Conservation (phyloP, 2,888 invertebrate genomes). For the Megalurothrips usitatus region DNA sequence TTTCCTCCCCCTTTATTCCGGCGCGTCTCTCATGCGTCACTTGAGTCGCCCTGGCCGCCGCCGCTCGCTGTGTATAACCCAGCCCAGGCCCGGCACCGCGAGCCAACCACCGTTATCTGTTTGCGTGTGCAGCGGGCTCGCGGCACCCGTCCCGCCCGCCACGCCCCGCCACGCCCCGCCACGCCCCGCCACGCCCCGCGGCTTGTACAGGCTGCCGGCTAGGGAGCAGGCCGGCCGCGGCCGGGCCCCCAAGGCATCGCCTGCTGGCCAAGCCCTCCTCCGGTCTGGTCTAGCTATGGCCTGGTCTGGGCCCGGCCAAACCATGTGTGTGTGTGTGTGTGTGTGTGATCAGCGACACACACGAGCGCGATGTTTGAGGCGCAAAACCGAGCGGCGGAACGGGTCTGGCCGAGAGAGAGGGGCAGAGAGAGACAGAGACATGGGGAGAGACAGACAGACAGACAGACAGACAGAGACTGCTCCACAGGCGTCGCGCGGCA, state of each 20-base stretch:
- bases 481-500: too few relatives aligned
- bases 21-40: too few relatives aligned
- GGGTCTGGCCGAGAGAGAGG: not conserved
- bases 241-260: too few relatives aligned
- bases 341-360: too few relatives aligned
- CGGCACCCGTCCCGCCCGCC: not conserved
- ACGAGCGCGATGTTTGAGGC: too few relatives aligned
- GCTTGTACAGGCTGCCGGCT: constrained; percentile 2
- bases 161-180: constrained; percentile 7
- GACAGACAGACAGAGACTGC: not conserved
- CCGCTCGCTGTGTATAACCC: not conserved
- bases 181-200: not conserved
- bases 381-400: not conserved
- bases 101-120: constrained; percentile 22
- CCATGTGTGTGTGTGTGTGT: too few relatives aligned
- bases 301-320: too few relatives aligned
- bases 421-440: not conserved
- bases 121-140: constrained; percentile 18
- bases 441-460: not conserved
- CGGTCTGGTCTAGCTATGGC: not conserved
- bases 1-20: too few relatives aligned
- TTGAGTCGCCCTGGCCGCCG: not conserved
- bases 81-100: not conserved
- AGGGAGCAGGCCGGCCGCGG: not conserved
- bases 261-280: not conserved